Conservation (phyloP, 2,113 vertebrate genomes). For the Bos indicus region DNA sequence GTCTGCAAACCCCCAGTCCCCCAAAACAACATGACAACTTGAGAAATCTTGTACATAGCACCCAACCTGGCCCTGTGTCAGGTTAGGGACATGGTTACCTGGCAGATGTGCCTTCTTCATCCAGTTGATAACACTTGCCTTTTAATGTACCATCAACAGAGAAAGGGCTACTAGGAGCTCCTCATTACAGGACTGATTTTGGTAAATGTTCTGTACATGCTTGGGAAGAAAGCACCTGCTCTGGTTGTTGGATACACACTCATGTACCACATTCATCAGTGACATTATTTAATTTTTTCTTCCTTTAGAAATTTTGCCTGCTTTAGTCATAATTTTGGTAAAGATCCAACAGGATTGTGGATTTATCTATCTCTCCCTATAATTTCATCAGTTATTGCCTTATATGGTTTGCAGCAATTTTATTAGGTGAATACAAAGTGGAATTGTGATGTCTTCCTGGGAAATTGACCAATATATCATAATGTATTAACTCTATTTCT, state of each 20-base stretch:
- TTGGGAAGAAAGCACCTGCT: background rate
- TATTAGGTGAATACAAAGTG: background rate
- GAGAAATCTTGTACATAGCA: too few relatives aligned
- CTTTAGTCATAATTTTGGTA: background rate
- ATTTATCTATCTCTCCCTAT: background rate
- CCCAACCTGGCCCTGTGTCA: background rate
- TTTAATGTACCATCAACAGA: fast-evolving
- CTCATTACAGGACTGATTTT: background rate
- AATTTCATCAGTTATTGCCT: background rate
- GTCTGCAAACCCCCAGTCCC: background rate
- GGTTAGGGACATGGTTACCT: background rate
- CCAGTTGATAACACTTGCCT: background rate
- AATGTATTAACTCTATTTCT: background rate
- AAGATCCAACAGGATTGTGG: too few relatives aligned
- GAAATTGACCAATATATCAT: background rate
- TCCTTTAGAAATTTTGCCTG: background rate
- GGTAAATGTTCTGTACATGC: background rate
- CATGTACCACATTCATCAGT: background rate
- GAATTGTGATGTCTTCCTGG: background rate
- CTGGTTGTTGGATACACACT: background rate
- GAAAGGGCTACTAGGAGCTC: background rate
- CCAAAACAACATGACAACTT: background rate
- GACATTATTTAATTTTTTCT: background rate
- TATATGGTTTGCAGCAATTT: background rate
- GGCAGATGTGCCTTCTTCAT: background rate